Percentiles rank a stretch among this genome's conserved stretches.
phyloP scores from a whole-genome alignment of 2,888 invertebrate genomes.

The Carabus problematicus region DNA sequence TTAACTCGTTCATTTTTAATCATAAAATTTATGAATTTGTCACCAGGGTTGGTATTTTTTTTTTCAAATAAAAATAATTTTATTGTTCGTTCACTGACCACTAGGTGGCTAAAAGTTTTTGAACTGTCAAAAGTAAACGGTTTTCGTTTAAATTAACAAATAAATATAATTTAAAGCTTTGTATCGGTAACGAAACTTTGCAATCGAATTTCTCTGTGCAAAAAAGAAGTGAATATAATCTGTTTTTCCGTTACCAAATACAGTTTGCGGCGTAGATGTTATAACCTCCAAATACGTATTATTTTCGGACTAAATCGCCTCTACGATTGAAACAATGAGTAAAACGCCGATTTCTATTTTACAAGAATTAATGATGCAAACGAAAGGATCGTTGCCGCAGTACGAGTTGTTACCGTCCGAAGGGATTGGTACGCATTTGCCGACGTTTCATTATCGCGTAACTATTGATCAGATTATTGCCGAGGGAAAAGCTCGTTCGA shows the following conservation, averaged over 20 bases:
- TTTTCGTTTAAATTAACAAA: too few relatives aligned
- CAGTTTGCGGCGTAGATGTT: not conserved
- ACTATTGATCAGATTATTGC: slow-evolving; percentile 52
- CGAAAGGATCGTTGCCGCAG: slow-evolving; percentile 52
- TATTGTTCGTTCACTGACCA: too few relatives aligned
- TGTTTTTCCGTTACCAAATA: not conserved
- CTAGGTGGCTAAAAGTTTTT: too few relatives aligned
- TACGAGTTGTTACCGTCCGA: slow-evolving; percentile 57
- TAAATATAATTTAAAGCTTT: too few relatives aligned
- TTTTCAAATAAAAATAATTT: too few relatives aligned
- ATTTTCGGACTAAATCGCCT: not conserved
- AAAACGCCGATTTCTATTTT: slow-evolving; percentile 62
- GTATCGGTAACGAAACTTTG: too few relatives aligned
- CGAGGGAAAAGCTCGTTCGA: slow-evolving; percentile 56
- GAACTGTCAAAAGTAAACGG: too few relatives aligned
- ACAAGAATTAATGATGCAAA: slow-evolving; percentile 59
- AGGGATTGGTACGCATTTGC: slow-evolving; percentile 47
- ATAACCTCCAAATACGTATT: slow-evolving; percentile 1
- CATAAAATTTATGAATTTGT: too few relatives aligned
- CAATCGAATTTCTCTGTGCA: too few relatives aligned
- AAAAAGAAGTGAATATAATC: too few relatives aligned
- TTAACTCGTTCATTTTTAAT: too few relatives aligned
- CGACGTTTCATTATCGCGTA: slow-evolving; percentile 55
- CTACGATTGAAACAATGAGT: slow-evolving; percentile 18
- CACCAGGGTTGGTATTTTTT: too few relatives aligned